phyloP scores from a whole-genome alignment of 2,888 invertebrate genomes.

The Nymphalis urticae region DNA sequence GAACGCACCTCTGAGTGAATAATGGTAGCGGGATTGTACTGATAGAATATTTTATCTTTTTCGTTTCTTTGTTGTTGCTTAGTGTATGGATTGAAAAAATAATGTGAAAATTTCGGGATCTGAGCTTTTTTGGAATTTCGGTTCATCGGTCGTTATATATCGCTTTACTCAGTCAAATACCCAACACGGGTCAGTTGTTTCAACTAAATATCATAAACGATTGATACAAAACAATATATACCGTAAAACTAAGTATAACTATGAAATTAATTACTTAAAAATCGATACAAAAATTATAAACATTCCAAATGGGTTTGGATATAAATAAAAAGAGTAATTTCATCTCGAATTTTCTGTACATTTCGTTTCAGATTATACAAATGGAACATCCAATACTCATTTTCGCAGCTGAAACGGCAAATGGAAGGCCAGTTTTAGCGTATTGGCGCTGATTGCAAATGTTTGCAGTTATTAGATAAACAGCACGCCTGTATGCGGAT shows the following conservation, averaged over 20 bases:
- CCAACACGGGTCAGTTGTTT: too few relatives aligned
- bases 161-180: not conserved
- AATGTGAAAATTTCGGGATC: conserved; percentile 38
- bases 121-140: conserved; percentile 4
- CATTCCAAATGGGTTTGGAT: not conserved
- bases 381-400: conserved; percentile 32
- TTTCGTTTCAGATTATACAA: conserved; percentile 32
- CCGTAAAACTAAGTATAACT: too few relatives aligned
- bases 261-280: not conserved
- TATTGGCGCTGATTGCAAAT: conserved; percentile 65
- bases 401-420: conserved; percentile 23
- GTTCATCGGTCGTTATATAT: conserved; percentile 1
- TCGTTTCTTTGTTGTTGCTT: conserved; percentile 47
- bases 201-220: too few relatives aligned
- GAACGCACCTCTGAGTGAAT: conserved; percentile 70
- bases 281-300: not conserved
- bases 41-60: conserved; percentile 80
- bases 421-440: conserved; percentile 36
- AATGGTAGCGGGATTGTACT: conserved; percentile 73
- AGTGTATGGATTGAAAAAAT: conserved; percentile 59
- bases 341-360: conserved; percentile 3
- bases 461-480: conserved; percentile 65
- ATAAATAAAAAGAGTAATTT: not conserved
- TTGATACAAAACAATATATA: too few relatives aligned
- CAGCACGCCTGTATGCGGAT: conserved; percentile 71